Base-by-base conservation (phyloP, 2,797 vertebrate species). In the Hyperoplus immaculatus region DNA sequence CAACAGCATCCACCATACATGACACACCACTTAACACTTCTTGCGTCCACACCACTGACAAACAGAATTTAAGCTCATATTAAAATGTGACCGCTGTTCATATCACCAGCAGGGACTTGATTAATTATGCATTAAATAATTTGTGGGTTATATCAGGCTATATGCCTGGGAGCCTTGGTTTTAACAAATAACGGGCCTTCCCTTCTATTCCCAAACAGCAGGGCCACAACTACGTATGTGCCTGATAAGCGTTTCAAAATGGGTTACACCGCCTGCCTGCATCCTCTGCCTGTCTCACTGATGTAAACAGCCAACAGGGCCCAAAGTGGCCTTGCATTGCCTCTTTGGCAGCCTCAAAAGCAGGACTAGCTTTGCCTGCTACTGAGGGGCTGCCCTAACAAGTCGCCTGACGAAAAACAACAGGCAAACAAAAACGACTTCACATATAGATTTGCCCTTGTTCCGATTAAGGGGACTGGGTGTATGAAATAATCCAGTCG, bases 361-460 rank as follows among this genome's bases (percentile, higher is more conserved):
- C 57, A 72, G 43, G 42, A 12, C 66, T 64, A 43, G 72, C 75
- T 71, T 29, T 45, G 68, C 45, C 70, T 67, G 74, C 51, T 69
- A 38, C 39, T 18, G 2, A 21, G 54, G 56, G 77, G 78, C 69
- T 81, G 88, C 50, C 78, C 78, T 57, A 65, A 77, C 45, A 55
- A 65, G 74, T 75, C 41, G 80, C 80, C 80, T 84, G 81, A 80
- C 14, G 66, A 69, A 84, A 85, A 86, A 84, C 18, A 78, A 64
- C 75, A 60, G 51, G 46, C 56, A 74, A 57, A 45, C 11, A 46
- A 53, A 71, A 66, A 77, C 55, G 66, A 75, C 69, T 69, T 59
- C n/a, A 61, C 69, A 73, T 46, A 75, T 46, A 75, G 74, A 80
- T 83, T 81, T 87, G 76, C 85, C 82, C 66, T 86, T 88, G 78